phyloP scores from a whole-genome alignment of 2,888 invertebrate genomes.

The Allacma fusca region DNA sequence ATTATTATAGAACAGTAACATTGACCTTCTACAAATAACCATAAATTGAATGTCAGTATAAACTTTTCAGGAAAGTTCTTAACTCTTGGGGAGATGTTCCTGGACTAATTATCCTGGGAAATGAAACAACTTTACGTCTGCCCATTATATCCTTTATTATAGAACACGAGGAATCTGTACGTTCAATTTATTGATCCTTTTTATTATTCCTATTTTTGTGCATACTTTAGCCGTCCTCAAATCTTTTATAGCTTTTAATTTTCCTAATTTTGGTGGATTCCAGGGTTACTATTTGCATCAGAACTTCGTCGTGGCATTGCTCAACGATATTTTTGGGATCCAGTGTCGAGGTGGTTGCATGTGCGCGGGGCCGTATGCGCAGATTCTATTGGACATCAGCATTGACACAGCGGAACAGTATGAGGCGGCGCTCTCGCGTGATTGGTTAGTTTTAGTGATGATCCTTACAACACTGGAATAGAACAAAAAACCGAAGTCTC shows the following conservation, averaged over 20 bases:
- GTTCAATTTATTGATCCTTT: background rate
- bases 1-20: too few species aligned
- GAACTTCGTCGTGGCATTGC: slow-evolving; percentile 83
- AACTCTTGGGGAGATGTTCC: slow-evolving; percentile 41
- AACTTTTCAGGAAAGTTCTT: slow-evolving; percentile 45
- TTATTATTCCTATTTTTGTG: background rate
- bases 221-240: background rate
- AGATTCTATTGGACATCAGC: slow-evolving; percentile 81
- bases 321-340: slow-evolving; percentile 90
- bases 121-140: slow-evolving; percentile 23
- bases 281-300: slow-evolving; percentile 80
- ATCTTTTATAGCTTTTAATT: background rate
- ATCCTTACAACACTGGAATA: too few species aligned
- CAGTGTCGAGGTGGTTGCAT: slow-evolving; percentile 69
- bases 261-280: background rate
- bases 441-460: slow-evolving; percentile 1
- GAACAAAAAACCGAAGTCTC: too few species aligned
- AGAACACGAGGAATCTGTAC: slow-evolving; percentile 47
- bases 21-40: too few species aligned
- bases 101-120: slow-evolving; percentile 50
- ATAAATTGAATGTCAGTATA: background rate
- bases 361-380: slow-evolving; percentile 84
- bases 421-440: slow-evolving; percentile 71
- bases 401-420: slow-evolving; percentile 77
- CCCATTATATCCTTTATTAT: slow-evolving; percentile 57